These are phyloP conservation scores for Natrix natrix DNA, from an alignment of 2,797 vertebrate species.

Conservation along the genomic window DNA sequence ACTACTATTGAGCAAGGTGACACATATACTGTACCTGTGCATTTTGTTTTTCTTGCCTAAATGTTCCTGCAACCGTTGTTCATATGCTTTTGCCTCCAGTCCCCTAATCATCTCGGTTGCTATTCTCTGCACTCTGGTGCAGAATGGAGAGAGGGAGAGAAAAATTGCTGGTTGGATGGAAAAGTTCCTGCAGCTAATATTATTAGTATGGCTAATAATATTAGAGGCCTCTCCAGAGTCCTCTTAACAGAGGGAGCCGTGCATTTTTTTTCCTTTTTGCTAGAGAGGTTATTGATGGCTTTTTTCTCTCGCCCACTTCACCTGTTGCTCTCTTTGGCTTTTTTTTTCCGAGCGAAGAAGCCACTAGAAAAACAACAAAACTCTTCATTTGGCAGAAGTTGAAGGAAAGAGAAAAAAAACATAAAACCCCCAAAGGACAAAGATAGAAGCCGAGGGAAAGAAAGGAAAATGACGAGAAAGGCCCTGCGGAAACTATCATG, in stretches of 20 bases:
- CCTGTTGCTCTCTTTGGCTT: neutral
- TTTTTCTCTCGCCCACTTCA: slow-evolving; percentile 17
- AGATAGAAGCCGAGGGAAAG: slow-evolving; percentile 16
- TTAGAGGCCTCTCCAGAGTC: slow-evolving; percentile 62
- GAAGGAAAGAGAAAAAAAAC: slow-evolving; percentile 26
- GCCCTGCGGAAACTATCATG: slow-evolving; percentile 56
- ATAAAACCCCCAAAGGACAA: neutral
- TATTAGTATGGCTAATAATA: slow-evolving; percentile 65
- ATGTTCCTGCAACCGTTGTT: no score
- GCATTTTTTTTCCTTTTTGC: slow-evolving; percentile 67
- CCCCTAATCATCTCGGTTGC: no score
- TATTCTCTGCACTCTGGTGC: slow-evolving; percentile 25
- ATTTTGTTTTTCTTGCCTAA: no score
- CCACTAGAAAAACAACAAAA: slow-evolving; percentile 1
- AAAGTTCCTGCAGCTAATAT: slow-evolving; percentile 49
- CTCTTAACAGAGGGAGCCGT: slow-evolving; percentile 57
- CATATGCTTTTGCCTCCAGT: no score
- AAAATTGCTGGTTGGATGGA: slow-evolving; percentile 53
- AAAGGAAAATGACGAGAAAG: slow-evolving; percentile 55
- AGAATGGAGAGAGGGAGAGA: slow-evolving; percentile 44
- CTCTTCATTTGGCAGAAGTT: neutral
- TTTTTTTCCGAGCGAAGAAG: slow-evolving; percentile 21
- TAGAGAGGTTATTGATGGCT: slow-evolving; percentile 64
- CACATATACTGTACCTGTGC: no score
- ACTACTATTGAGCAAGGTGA: no score